A percentile compares a stretch with the other conserved stretches of the same genome.
Evolutionary conservation across 2,797 vertebrate genomes (phyloP).

Genomic region (Babyrousa celebensis): DNA sequence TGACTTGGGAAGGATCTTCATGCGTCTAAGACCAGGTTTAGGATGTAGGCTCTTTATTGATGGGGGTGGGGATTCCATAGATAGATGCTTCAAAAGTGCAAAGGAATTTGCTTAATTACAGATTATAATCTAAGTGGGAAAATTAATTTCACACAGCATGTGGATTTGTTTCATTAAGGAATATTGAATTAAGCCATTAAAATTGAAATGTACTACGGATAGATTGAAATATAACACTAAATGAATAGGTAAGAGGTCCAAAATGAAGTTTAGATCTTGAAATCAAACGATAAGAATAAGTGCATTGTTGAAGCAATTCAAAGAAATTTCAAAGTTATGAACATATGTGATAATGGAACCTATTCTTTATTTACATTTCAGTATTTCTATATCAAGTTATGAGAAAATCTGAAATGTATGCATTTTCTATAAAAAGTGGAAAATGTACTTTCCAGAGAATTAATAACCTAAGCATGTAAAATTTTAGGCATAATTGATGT

Average conservation of each 20-base stretch:
- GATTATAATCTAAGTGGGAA: not conserved
- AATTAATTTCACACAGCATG: not conserved
- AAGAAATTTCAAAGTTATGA: not conserved
- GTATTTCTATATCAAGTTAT: not conserved
- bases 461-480: not conserved
- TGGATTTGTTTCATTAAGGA: not conserved
- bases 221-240: not conserved
- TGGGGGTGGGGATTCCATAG: too few species aligned
- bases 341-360: not conserved
- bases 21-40: not conserved
- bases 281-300: not conserved
- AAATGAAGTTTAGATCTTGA: constrained; percentile 10
- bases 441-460: not conserved
- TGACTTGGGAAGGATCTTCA: not conserved
- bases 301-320: not conserved
- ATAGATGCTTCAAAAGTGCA: not conserved
- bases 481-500: not conserved
- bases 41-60: not conserved
- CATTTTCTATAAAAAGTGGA: not conserved
- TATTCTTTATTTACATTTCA: not conserved
- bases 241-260: not conserved
- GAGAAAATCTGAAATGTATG: not conserved
- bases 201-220: not conserved
- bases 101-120: not conserved
- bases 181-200: not conserved